phyloP scores from a whole-genome alignment of 2,113 vertebrate genomes.

The Xenopus borealis region DNA sequence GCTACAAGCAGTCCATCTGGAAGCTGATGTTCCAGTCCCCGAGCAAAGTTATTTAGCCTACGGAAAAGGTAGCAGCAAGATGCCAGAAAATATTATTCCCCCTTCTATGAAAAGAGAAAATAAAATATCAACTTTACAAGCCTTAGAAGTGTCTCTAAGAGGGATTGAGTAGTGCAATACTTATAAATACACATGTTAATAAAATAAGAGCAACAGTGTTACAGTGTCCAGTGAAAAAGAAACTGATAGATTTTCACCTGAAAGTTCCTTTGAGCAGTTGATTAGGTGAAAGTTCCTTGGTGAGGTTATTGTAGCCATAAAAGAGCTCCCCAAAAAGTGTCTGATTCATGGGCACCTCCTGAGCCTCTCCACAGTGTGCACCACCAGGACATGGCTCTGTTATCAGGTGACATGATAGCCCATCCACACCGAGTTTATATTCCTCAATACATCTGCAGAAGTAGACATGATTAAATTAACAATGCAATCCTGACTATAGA shows the following conservation, averaged over 20 bases:
- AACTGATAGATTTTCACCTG: conserved; percentile 68
- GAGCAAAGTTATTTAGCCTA: conserved; percentile 95
- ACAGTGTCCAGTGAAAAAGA: too few relatives aligned
- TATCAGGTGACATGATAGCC: conserved; percentile 87
- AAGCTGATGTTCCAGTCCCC: conserved; percentile 93
- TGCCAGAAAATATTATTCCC: not conserved
- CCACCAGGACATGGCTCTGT: conserved; percentile 83
- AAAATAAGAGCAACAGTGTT: too few relatives aligned
- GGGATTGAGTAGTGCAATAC: too few relatives aligned
- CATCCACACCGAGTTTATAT: conserved; percentile 87
- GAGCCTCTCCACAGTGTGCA: conserved; percentile 79
- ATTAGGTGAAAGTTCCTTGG: conserved; percentile 78
- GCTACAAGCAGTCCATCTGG: conserved; percentile 93
- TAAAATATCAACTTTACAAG: too few relatives aligned
- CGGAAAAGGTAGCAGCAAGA: conserved; percentile 25
- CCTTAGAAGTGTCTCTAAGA: too few relatives aligned
- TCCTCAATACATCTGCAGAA: conserved; percentile 88
- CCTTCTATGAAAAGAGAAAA: too few relatives aligned
- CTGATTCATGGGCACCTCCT: conserved; percentile 90
- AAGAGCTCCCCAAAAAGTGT: conserved; percentile 94
- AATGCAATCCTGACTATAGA: not conserved
- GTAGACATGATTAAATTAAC: conserved; percentile 7
- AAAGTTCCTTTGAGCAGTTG: conserved; percentile 93
- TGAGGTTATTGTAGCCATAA: conserved; percentile 95
- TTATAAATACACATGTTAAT: too few relatives aligned